Evolutionary conservation across 2,888 invertebrate genomes (phyloP).

Genomic region (Torymus aiolomorphi): DNA sequence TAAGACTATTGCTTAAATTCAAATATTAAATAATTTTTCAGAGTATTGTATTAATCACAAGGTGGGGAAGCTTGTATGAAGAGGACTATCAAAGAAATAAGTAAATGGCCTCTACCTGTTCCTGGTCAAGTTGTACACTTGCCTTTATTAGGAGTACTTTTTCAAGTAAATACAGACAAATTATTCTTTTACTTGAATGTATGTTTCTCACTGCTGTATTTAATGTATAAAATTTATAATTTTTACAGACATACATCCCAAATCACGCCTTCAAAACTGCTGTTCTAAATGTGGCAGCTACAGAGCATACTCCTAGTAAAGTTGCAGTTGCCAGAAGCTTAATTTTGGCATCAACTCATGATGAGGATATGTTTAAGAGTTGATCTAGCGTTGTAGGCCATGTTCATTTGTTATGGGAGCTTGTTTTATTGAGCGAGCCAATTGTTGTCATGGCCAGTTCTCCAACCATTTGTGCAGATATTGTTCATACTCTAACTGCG

Average conservation of each 20-base stretch:
- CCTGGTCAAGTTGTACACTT: slow-evolving; percentile 90
- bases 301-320: slow-evolving; percentile 67
- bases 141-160: slow-evolving; percentile 90
- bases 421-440: slow-evolving; percentile 94
- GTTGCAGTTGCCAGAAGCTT: slow-evolving; percentile 71
- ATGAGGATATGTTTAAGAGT: slow-evolving; percentile 89
- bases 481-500: slow-evolving; percentile 95
- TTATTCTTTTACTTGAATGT: no score
- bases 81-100: slow-evolving; percentile 93
- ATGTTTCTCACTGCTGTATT: no score
- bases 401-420: slow-evolving; percentile 97
- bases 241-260: slow-evolving; percentile 79
- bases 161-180: slow-evolving; percentile 80
- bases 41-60: slow-evolving; percentile 93
- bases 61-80: slow-evolving; percentile 92
- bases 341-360: slow-evolving; percentile 84
- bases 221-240: slow-evolving; percentile 56
- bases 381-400: slow-evolving; percentile 90
- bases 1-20: background rate
- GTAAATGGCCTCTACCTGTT: slow-evolving; percentile 91
- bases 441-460: slow-evolving; percentile 97
- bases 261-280: slow-evolving; percentile 77
- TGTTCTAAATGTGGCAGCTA: slow-evolving; percentile 70
- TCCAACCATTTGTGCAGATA: slow-evolving; percentile 92
- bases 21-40: slow-evolving; percentile 70